Evolutionary conservation across 2,888 invertebrate species (phyloP), one percentile per base, ranked within the genome.

Genomic region (Prosapia bicincta): DNA sequence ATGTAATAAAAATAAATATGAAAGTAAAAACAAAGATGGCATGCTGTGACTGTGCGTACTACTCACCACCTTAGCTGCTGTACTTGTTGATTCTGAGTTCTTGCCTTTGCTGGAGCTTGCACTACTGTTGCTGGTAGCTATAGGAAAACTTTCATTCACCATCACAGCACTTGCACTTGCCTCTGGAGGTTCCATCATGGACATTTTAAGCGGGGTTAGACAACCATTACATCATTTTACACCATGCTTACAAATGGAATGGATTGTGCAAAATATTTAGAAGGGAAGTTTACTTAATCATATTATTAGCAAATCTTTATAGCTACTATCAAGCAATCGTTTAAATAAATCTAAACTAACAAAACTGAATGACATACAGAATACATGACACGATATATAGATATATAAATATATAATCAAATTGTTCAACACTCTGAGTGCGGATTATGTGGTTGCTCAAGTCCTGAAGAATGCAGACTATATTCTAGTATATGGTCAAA

Each of bases 181-280:
- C 7, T 54, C 54, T 54, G 54, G n/a, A 20, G 54, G 54, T 54
- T 54, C 20, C 54, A 54, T 54, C 54, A 54, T 54, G 54, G n/a
- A 54, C 54, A 54, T 54, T 54, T 54, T 54, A 54, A 54, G 54
- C 54, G 54, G 54, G 54, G 54, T 54, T 54, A 54, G n/a, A 54
- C 54, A 54, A 54, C 54, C 54, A 54, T 54, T 54, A 54, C n/a
- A 54, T 54, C 54, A 54, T 20, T 54, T 30, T 54, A 54, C n/a
- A 54, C 54, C 54, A 20, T 54, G 54, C 54, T 54, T 54, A 54
- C 54, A 54, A 54, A 54, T 54, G 54, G 20, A 54, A 20, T 54
- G n/a, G 54, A 54, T 54, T 54, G 54, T 54, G 54, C 54, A 54
- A 54, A 20, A 54, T 20, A 54, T 54, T 20, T 20, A 54, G 13